A percentile compares a stretch with the other conserved stretches of the same genome.
Conservation (phyloP, 2,797 vertebrate genomes). For the Melanogrammus aeglefinus region DNA sequence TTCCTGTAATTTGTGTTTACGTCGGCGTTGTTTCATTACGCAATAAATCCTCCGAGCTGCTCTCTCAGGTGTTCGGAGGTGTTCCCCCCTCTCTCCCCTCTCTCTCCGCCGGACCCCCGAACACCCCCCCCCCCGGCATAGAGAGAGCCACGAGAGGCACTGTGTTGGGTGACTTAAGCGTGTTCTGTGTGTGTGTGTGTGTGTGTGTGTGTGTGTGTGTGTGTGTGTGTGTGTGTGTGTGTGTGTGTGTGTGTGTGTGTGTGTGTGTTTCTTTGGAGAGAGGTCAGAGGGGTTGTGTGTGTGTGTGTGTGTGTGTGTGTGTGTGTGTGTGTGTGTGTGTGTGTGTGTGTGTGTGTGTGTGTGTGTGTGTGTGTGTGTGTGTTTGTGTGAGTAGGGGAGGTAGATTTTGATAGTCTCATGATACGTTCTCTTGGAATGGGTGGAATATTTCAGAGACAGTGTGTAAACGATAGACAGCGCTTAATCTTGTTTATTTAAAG, state of each 20-base stretch:
- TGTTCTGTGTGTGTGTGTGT: too few relatives aligned
- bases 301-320: too few relatives aligned
- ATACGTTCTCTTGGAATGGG: slow-evolving; percentile 11
- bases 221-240: too few relatives aligned
- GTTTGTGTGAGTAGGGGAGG: neutral
- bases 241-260: too few relatives aligned
- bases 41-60: slow-evolving; percentile 43
- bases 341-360: too few relatives aligned
- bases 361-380: neutral
- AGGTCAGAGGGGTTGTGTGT: too few relatives aligned
- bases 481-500: slow-evolving; percentile 28
- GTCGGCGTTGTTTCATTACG: slow-evolving; percentile 55
- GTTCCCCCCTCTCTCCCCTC: neutral
- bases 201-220: too few relatives aligned
- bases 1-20: slow-evolving; percentile 67
- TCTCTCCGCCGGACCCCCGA: neutral
- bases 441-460: slow-evolving; percentile 6
- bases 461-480: slow-evolving; percentile 15
- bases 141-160: too few relatives aligned
- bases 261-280: too few relatives aligned
- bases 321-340: too few relatives aligned
- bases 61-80: neutral
- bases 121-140: slow-evolving; percentile 7
- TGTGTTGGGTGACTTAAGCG: too few relatives aligned
- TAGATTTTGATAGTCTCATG: slow-evolving; percentile 7